phyloP scores from a whole-genome alignment of 1,140 invertebrate genomes.

The Leptinotarsa undecemlineata region DNA sequence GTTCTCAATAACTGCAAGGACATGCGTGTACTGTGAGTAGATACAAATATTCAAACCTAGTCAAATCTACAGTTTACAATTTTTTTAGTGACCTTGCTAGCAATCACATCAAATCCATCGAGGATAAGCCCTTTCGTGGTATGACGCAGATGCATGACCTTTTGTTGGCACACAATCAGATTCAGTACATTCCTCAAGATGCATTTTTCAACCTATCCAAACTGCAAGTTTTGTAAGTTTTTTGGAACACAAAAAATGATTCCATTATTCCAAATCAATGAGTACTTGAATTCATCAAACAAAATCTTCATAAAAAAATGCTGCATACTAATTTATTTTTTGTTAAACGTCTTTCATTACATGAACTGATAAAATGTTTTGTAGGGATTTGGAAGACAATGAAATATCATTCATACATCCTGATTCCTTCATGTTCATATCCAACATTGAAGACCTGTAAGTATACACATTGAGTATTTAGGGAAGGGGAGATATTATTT shows the following conservation, averaged over 20 bases:
- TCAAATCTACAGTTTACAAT: not conserved
- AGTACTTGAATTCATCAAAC: no score
- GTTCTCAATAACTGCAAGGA: slow-evolving; percentile 73
- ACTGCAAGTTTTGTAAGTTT: slow-evolving; percentile 86
- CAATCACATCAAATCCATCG: slow-evolving; percentile 76
- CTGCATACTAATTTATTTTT: no score
- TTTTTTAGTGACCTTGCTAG: slow-evolving; percentile 80
- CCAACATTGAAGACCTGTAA: slow-evolving; percentile 86
- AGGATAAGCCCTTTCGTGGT: slow-evolving; percentile 70
- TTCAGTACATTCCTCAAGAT: slow-evolving; percentile 73
- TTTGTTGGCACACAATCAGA: slow-evolving; percentile 80
- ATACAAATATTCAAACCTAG: not conserved
- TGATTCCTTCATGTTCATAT: slow-evolving; percentile 79
- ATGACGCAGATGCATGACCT: slow-evolving; percentile 81
- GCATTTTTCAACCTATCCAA: slow-evolving; percentile 78
- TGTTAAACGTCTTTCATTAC: no score
- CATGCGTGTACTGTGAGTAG: slow-evolving; percentile 86
- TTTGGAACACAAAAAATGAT: not conserved
- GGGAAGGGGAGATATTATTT: no score
- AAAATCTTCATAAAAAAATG: no score
- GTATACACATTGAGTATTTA: slow-evolving; percentile 55
- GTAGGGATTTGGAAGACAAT: slow-evolving; percentile 87
- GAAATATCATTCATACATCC: slow-evolving; percentile 81
- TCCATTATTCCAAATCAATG: not conserved
- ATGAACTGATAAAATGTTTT: slow-evolving; percentile 49